These are phyloP conservation scores for Apodemia mormo DNA, from an alignment of 2,888 invertebrate species.

Conservation along the genomic window DNA sequence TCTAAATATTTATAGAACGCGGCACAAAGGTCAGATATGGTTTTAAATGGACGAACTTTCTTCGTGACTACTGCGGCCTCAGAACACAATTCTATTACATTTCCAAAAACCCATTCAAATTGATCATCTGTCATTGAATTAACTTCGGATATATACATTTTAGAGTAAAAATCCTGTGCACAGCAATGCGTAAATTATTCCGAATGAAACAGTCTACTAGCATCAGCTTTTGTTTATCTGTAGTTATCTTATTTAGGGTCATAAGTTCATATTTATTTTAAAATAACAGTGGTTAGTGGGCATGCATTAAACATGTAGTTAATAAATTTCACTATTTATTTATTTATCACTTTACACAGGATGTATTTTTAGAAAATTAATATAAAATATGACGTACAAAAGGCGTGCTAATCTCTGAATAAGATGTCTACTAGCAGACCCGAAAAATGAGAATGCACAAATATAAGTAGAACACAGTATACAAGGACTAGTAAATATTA, in stretches of 20 bases:
- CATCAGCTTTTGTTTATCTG: neutral
- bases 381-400: no score
- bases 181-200: neutral
- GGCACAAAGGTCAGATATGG: slow-evolving; percentile 66
- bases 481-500: no score
- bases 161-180: neutral
- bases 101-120: slow-evolving; percentile 82
- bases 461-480: no score
- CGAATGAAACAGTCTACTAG: neutral
- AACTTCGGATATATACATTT: slow-evolving; percentile 70
- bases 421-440: no score
- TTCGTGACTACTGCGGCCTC: slow-evolving; percentile 76
- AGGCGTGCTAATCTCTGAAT: no score
- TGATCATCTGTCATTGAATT: slow-evolving; percentile 76
- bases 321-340: no score
- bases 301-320: no score
- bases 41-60: slow-evolving; percentile 76
- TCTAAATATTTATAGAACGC: slow-evolving; percentile 82
- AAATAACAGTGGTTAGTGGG: neutral
- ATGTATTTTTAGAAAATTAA: no score
- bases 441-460: no score
- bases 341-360: no score
- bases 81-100: slow-evolving; percentile 83
- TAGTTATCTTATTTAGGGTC: neutral
- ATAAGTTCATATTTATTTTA: slow-evolving; percentile 2